Percentiles rank a stretch among this genome's conserved stretches.
Evolutionary conservation across 2,797 vertebrate species (phyloP).

Genomic region (Pelodytes ibericus): DNA sequence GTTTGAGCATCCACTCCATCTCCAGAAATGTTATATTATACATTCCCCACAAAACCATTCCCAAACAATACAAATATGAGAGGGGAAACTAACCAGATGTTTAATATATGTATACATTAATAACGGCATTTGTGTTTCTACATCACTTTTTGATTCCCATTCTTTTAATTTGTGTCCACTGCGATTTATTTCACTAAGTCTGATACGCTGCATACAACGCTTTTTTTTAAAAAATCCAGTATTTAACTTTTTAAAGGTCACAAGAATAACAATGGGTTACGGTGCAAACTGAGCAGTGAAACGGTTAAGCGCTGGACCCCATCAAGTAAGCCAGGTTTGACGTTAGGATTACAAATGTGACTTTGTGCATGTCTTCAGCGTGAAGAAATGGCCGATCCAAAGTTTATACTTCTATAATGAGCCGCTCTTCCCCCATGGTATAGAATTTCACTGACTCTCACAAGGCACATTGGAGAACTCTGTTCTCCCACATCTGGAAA

Average conservation of each 20-base stretch:
- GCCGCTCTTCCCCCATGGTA: constrained; percentile 42
- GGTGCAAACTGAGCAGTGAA: background rate
- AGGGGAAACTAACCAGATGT: no score
- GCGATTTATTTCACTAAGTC: no score
- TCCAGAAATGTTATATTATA: no score
- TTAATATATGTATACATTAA: no score
- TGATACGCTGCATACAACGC: no score
- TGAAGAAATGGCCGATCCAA: constrained; percentile 35
- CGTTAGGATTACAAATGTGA: constrained; percentile 25
- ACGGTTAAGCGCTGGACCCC: constrained; percentile 7
- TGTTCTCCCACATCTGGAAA: constrained; percentile 57
- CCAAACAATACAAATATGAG: no score
- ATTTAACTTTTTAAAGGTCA: background rate
- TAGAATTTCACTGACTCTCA: constrained; percentile 53
- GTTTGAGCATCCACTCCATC: no score
- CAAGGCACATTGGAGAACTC: constrained; percentile 55
- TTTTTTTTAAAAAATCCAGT: background rate
- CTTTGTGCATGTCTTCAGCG: constrained; percentile 40
- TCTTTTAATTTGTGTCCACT: no score
- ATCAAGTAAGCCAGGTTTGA: constrained; percentile 26
- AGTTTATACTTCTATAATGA: constrained; percentile 53
- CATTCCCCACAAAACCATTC: no score
- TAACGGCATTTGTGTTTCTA: no score
- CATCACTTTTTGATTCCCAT: no score
- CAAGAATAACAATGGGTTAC: background rate